phyloP scores from a whole-genome alignment of 2,888 invertebrate species.

The Cerastis leucographa region DNA sequence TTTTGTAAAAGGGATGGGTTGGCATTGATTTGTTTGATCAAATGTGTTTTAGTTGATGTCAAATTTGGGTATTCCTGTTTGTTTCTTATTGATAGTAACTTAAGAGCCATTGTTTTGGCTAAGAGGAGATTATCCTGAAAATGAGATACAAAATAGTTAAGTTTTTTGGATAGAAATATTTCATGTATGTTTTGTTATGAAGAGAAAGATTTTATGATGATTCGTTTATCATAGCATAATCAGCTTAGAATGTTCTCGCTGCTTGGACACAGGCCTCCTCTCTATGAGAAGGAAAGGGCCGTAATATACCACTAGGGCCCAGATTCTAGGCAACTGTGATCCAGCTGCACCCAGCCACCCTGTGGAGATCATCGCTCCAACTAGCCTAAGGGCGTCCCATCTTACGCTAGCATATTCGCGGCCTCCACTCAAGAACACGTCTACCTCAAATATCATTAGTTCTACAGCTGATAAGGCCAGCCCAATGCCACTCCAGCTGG shows the following conservation, averaged over 20 bases:
- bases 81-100: constrained; percentile 71
- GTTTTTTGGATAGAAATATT: not conserved
- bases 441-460: not conserved
- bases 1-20: constrained; percentile 73
- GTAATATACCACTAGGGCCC: not conserved
- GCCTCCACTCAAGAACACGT: not conserved
- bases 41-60: constrained; percentile 74
- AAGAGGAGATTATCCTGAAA: constrained; percentile 84
- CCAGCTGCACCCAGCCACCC: not conserved
- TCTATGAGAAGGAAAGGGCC: not conserved
- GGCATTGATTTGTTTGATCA: constrained; percentile 77
- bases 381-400: not conserved
- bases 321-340: not conserved
- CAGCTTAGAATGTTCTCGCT: not conserved
- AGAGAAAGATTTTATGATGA: not conserved
- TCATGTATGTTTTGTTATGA: not conserved
- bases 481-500: not conserved
- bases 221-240: not conserved
- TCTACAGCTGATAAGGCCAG: not conserved
- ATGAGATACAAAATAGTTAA: not conserved
- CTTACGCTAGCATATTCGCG: not conserved
- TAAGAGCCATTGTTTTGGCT: constrained; percentile 78
- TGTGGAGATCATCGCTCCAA: not conserved
- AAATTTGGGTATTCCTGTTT: constrained; percentile 57
- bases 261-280: not conserved